phyloP scores from a whole-genome alignment of 1,140 invertebrate genomes.

The Liolophura sinensis region DNA sequence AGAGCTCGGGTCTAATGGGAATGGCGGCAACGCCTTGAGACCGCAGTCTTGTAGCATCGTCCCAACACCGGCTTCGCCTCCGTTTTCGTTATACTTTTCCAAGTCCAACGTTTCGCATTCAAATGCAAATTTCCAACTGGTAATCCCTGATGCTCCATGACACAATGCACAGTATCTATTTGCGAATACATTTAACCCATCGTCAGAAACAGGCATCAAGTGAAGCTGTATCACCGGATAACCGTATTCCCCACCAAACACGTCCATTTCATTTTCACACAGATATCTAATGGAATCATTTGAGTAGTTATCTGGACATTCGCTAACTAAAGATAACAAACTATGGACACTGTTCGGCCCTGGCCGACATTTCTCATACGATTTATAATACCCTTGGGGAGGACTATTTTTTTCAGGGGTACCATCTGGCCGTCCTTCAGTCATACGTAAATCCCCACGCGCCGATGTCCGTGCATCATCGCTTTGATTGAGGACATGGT shows the following conservation, averaged over 20 bases:
- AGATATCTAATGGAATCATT: too few relatives aligned
- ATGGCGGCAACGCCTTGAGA: neutral
- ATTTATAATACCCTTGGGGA: too few relatives aligned
- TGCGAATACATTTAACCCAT: slow-evolving; percentile 60
- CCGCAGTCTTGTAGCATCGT: neutral
- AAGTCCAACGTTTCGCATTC: slow-evolving; percentile 30
- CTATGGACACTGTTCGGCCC: too few relatives aligned
- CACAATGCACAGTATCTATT: slow-evolving; percentile 67
- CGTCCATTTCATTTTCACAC: too few relatives aligned
- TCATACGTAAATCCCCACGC: too few relatives aligned
- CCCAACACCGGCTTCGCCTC: neutral
- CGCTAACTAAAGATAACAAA: too few relatives aligned
- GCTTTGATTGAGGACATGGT: too few relatives aligned
- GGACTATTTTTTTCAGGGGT: too few relatives aligned
- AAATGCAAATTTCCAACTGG: slow-evolving; percentile 51
- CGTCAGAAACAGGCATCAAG: slow-evolving; percentile 54
- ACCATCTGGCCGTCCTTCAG: too few relatives aligned
- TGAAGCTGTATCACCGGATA: slow-evolving; percentile 24
- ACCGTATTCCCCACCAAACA: neutral
- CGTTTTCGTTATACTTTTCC: slow-evolving; percentile 2
- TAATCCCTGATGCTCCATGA: slow-evolving; percentile 53
- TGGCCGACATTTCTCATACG: too few relatives aligned
- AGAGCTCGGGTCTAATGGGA: slow-evolving; percentile 1
- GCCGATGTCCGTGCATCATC: too few relatives aligned
- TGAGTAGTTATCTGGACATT: too few relatives aligned